Evolutionary conservation across 1,140 invertebrate genomes (phyloP).

Genomic region (Zaprionus davidi): DNA sequence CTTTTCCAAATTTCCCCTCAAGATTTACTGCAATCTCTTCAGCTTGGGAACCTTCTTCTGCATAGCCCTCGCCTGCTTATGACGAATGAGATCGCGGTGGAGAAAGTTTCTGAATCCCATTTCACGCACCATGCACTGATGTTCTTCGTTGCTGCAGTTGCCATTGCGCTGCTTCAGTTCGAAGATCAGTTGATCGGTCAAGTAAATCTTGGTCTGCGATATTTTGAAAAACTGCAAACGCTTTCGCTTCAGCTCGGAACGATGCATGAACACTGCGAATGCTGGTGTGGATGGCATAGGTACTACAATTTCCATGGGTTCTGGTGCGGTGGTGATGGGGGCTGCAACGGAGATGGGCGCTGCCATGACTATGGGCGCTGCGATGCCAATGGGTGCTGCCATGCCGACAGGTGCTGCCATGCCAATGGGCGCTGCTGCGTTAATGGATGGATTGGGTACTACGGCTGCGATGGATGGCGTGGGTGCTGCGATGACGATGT

Average conservation of each 20-base stretch:
- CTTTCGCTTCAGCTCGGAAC: slow-evolving; percentile 50
- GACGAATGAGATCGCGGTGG: slow-evolving; percentile 11
- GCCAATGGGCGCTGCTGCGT: no score
- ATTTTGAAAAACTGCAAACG: slow-evolving; percentile 41
- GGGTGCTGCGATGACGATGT: no score
- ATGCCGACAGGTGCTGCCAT: no score
- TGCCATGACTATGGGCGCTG: no score
- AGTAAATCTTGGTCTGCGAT: slow-evolving; percentile 57
- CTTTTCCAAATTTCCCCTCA: no score
- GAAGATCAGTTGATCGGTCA: slow-evolving; percentile 58
- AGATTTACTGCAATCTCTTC: neutral
- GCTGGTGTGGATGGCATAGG: no score
- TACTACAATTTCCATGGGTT: no score
- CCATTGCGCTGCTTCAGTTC: slow-evolving; percentile 44
- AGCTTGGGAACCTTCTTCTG: slow-evolving; percentile 12
- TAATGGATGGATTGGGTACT: no score
- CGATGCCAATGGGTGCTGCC: no score
- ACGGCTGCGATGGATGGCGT: no score
- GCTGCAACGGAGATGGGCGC: no score
- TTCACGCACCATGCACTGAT: slow-evolving; percentile 55
- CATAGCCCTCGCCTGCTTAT: slow-evolving; percentile 16
- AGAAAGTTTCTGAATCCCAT: slow-evolving; percentile 48
- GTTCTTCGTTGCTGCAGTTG: slow-evolving; percentile 48
- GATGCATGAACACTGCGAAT: slow-evolving; percentile 58
- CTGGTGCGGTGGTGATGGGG: no score